Evolutionary conservation across 2,888 invertebrate species (phyloP).

Genomic region (Cylindroiulus punctatus): DNA sequence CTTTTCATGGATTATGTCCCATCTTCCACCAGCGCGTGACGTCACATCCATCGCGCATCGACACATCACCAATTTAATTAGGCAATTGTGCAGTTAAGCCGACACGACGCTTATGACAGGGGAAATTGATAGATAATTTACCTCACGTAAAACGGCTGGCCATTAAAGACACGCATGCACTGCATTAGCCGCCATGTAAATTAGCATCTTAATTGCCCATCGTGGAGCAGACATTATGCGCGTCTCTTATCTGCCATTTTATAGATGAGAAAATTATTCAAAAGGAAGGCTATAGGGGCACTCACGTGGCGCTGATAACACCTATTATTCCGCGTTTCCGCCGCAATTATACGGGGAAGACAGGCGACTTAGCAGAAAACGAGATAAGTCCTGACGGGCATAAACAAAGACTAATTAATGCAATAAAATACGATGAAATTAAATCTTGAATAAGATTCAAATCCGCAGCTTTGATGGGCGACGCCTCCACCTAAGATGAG

Average conservation of each 20-base stretch:
- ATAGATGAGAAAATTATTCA: constrained; percentile 11
- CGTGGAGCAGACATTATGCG: background rate
- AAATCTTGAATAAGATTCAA: too few species aligned
- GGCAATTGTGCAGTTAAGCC: background rate
- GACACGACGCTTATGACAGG: constrained; percentile 3
- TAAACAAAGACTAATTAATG: background rate
- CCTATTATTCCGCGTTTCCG: background rate
- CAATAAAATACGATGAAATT: background rate
- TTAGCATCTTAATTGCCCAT: constrained; percentile 11
- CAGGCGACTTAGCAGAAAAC: background rate
- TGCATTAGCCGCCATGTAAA: constrained; percentile 1
- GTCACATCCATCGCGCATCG: constrained; percentile 1
- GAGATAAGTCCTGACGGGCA: background rate
- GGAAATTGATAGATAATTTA: constrained; percentile 10
- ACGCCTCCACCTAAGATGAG: too few species aligned
- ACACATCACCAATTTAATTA: background rate
- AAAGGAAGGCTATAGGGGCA: constrained; percentile 1
- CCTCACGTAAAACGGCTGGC: background rate
- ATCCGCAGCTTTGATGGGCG: too few species aligned
- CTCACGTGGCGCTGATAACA: constrained; percentile 3
- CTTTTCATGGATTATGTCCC: background rate
- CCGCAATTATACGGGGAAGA: background rate
- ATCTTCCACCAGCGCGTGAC: background rate
- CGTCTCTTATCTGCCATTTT: background rate
- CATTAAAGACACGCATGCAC: background rate